A percentile compares a stretch with the other conserved stretches of the same genome.
Conservation (phyloP, 2,797 vertebrate genomes). For the Crax fasciolata region DNA sequence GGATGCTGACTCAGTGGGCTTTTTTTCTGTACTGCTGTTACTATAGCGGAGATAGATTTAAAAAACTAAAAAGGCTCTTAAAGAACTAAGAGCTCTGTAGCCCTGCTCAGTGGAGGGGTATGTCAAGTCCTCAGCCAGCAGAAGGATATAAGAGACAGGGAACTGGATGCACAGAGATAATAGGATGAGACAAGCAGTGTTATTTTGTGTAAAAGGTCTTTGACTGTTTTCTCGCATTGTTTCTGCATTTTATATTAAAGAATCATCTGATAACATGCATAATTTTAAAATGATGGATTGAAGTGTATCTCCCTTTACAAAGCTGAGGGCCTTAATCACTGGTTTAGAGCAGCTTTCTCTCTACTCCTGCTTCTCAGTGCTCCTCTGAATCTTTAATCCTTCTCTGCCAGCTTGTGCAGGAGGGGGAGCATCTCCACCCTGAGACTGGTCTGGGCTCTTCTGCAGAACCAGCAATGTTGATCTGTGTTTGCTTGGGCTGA, state of each 20-base stretch:
- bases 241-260: neutral
- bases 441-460: neutral
- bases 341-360: neutral
- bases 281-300: neutral
- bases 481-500: neutral
- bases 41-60: rapidly evolving
- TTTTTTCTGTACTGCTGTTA: neutral
- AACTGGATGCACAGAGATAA: neutral
- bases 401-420: neutral
- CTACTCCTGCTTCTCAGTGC: neutral
- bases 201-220: neutral
- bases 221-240: neutral
- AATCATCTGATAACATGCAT: neutral
- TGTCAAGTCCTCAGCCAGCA: neutral
- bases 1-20: neutral
- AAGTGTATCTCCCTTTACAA: neutral
- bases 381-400: neutral
- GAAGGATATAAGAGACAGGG: too few species aligned
- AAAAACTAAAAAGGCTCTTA: neutral
- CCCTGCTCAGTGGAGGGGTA: neutral
- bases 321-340: neutral
- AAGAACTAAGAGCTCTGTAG: neutral
- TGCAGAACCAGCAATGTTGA: neutral
- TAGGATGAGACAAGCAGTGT: neutral
- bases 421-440: neutral